Percentiles rank a stretch among this genome's conserved stretches.
Conservation (phyloP, 2,113 vertebrate genomes). For the Dolichotis patagonum region DNA sequence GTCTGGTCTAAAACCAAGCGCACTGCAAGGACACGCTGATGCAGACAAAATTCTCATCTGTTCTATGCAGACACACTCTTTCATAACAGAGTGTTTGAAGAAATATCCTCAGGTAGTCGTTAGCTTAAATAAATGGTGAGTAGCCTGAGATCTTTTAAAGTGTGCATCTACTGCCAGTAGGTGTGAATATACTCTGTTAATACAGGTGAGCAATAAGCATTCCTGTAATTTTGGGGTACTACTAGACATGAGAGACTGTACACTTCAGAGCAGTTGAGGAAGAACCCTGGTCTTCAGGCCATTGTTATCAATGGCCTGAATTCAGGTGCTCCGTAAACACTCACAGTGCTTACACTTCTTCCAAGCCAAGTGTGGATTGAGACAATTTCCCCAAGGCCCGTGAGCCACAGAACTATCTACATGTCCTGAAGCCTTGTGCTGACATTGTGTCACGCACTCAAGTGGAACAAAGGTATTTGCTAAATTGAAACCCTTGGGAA, state of each 20-base stretch:
- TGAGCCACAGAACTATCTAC: background rate
- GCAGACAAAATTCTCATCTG: background rate
- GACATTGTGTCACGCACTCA: background rate
- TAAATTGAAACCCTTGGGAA: background rate
- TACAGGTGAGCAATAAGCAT: background rate
- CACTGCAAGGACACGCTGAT: background rate
- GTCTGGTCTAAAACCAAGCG: background rate
- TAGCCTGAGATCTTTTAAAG: slow-evolving; percentile 28
- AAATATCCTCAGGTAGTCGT: slow-evolving; percentile 71
- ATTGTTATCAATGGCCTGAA: background rate
- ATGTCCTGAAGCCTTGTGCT: background rate
- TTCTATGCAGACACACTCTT: background rate
- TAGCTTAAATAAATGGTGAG: slow-evolving; percentile 34
- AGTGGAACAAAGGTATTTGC: background rate
- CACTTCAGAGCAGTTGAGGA: background rate
- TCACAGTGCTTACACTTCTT: background rate
- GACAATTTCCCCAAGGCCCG: background rate
- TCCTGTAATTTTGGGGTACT: background rate
- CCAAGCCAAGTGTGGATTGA: too few species aligned
- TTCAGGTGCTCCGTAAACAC: background rate
- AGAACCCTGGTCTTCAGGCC: background rate
- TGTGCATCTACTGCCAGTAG: background rate
- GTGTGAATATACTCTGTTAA: background rate
- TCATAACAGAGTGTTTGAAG: background rate
- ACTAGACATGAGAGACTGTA: background rate